A percentile compares a stretch with the other conserved stretches of the same genome.
Evolutionary conservation across 2,113 vertebrate species (phyloP).

Genomic region (Notothenia rossii): DNA sequence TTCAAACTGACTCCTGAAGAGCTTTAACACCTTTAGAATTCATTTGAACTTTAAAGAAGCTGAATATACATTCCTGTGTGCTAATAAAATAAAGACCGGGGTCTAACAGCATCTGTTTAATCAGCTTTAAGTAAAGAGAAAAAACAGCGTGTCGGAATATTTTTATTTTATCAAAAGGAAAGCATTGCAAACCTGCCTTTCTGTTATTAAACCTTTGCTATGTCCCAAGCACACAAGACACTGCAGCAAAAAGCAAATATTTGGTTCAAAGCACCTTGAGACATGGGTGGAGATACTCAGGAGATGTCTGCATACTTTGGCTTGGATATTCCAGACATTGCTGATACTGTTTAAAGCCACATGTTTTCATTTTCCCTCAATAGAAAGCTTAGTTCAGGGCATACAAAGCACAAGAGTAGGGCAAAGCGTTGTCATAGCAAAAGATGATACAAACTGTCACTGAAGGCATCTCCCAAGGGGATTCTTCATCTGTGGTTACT

Average conservation of each 20-base stretch:
- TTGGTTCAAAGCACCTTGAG: neutral
- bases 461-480: neutral
- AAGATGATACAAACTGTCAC: slow-evolving; percentile 17
- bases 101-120: neutral
- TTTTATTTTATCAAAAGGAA: neutral
- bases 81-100: neutral
- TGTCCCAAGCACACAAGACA: accelerated
- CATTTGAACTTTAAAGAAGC: slow-evolving; percentile 17
- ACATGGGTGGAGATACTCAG: neutral
- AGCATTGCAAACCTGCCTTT: neutral
- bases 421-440: slow-evolving; percentile 3
- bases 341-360: neutral
- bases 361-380: slow-evolving; percentile 27
- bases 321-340: slow-evolving; percentile 2
- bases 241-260: neutral
- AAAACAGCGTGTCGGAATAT: neutral
- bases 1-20: slow-evolving; percentile 16
- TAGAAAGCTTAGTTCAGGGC: slow-evolving; percentile 1
- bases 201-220: neutral
- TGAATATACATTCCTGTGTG: slow-evolving; percentile 8
- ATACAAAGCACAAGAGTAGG: neutral
- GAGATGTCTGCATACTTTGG: neutral
- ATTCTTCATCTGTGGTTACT: slow-evolving; percentile 15
- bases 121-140: neutral
- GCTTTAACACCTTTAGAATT: slow-evolving; percentile 13